Conservation (phyloP, 2,113 vertebrate species). For the Pitta sordida region DNA sequence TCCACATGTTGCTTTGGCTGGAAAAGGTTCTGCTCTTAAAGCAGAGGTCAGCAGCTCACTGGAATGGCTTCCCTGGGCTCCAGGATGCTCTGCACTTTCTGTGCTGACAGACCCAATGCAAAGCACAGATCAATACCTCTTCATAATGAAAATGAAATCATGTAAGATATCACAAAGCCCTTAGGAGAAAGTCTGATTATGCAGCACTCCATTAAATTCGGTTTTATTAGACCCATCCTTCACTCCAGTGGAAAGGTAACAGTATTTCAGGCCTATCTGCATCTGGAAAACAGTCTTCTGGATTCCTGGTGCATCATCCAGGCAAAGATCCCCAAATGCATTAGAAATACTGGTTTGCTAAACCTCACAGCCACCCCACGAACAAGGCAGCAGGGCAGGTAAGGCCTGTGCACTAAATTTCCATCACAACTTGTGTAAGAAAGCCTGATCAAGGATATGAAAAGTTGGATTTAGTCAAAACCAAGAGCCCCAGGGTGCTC, state of each 20-base stretch:
- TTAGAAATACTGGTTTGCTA: not conserved
- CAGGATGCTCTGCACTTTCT: not conserved
- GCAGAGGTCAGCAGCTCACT: not conserved
- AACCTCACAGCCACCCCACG: not conserved
- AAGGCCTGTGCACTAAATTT: fast-evolving
- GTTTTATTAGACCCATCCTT: constrained; percentile 7
- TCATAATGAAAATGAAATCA: constrained; percentile 12
- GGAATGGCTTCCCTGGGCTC: not conserved
- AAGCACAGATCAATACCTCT: not conserved
- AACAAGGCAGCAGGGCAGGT: not conserved
- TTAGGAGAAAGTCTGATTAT: not conserved
- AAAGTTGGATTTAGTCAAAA: not conserved
- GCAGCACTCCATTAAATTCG: not conserved
- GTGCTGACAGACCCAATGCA: not conserved
- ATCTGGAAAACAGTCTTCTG: not conserved
- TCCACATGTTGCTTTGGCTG: not conserved
- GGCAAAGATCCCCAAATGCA: not conserved
- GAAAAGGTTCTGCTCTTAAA: not conserved
- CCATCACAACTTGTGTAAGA: not conserved
- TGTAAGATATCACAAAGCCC: not conserved
- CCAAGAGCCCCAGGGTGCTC: not conserved
- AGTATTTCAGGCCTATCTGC: not conserved
- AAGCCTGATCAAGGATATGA: not conserved
- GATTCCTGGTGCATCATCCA: not conserved
- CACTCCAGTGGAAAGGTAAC: not conserved